Conservation (phyloP, 2,797 vertebrate genomes). For the Australoheros facetus region DNA sequence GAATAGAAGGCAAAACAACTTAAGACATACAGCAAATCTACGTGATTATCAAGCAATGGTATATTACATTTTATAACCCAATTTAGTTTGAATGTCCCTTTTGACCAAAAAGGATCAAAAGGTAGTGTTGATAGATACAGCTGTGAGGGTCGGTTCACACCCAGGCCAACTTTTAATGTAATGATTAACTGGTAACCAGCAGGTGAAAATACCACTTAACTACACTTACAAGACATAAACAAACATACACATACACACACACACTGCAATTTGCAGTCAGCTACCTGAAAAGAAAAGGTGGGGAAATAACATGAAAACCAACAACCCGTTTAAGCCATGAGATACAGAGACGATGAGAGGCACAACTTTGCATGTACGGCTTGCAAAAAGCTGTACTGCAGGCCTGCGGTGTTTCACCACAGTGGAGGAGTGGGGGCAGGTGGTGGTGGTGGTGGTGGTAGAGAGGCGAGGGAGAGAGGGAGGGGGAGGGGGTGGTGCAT, state of each 20-base stretch:
- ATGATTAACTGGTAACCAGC: slow-evolving; percentile 15
- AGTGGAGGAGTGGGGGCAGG: background rate
- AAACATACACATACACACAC: background rate
- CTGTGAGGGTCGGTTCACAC: background rate
- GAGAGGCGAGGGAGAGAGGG: too few relatives aligned
- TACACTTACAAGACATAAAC: background rate
- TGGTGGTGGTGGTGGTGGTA: background rate
- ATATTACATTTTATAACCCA: background rate
- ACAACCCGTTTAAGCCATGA: slow-evolving; percentile 5
- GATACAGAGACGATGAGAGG: slow-evolving; percentile 17
- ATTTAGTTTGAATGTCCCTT: slow-evolving; percentile 4
- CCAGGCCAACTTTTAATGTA: slow-evolving; percentile 15
- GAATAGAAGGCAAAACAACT: background rate
- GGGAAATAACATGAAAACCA: background rate
- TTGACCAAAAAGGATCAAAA: background rate
- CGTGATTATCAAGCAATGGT: background rate
- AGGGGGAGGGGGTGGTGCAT: background rate
- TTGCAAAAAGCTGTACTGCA: slow-evolving; percentile 72
- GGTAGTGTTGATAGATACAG: slow-evolving; percentile 23
- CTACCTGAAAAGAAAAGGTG: background rate
- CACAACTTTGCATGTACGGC: slow-evolving; percentile 44
- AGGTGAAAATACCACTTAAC: slow-evolving; percentile 7
- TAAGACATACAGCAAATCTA: slow-evolving; percentile 18
- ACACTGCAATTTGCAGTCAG: background rate
- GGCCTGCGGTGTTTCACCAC: slow-evolving; percentile 52